phyloP scores from a whole-genome alignment of 2,113 vertebrate species.

The Rattus rattus region DNA sequence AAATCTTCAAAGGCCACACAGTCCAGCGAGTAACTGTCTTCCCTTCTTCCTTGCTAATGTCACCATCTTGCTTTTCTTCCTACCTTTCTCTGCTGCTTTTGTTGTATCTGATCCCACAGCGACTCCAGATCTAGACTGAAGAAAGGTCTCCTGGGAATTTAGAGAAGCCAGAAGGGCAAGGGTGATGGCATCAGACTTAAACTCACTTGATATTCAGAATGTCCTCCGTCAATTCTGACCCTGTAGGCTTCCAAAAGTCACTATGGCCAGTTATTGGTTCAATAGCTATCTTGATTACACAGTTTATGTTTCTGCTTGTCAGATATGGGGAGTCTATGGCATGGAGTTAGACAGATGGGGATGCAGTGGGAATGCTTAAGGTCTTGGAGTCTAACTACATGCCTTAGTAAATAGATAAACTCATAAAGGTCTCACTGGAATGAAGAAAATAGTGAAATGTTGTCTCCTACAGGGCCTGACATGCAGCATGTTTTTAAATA shows the following conservation, averaged over 20 bases:
- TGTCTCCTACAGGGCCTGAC: neutral
- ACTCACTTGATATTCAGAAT: neutral
- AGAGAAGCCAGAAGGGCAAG: neutral
- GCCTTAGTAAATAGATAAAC: neutral
- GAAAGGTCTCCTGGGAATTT: neutral
- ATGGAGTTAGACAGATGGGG: neutral
- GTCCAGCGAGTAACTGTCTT: neutral
- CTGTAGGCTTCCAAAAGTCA: neutral
- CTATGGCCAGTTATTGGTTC: neutral
- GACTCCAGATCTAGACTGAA: neutral
- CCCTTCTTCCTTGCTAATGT: neutral
- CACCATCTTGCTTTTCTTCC: neutral
- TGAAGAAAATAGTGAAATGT: conserved; percentile 8
- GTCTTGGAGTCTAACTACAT: neutral
- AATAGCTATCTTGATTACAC: neutral
- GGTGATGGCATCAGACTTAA: neutral
- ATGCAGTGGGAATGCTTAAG: conserved; percentile 13
- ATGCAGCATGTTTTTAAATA: neutral
- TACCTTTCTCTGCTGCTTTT: neutral
- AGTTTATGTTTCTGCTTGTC: neutral
- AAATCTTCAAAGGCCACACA: neutral
- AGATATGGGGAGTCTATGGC: neutral
- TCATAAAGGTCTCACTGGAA: neutral
- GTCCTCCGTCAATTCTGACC: neutral
- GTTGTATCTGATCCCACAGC: neutral